A percentile compares a stretch with the other conserved stretches of the same genome.
Evolutionary conservation across 2,113 vertebrate species (phyloP).

Genomic region (Siphamia tubifer): DNA sequence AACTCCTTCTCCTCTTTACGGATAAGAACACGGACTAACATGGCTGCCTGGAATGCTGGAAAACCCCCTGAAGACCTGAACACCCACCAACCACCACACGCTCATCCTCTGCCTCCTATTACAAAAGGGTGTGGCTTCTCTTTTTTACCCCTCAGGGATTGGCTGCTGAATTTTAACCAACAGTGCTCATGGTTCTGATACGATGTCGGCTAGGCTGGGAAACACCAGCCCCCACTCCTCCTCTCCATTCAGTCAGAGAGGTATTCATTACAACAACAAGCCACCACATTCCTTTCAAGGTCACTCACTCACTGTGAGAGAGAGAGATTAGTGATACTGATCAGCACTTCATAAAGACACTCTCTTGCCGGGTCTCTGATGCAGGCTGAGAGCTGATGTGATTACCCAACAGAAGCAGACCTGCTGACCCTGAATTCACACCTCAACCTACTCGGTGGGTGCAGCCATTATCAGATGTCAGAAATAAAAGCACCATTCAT

Average conservation of each 20-base stretch:
- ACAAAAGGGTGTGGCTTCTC: not conserved
- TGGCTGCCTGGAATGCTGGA: slow-evolving; percentile 14
- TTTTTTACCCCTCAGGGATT: not conserved
- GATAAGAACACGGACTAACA: not conserved
- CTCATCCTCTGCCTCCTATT: not conserved
- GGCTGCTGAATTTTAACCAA: not conserved
- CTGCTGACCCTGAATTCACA: not conserved
- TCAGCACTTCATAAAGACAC: not conserved
- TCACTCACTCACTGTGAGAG: not conserved
- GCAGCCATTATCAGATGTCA: not conserved
- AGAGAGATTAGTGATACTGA: not conserved
- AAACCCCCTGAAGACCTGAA: slow-evolving; percentile 19
- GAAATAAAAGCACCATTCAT: not conserved
- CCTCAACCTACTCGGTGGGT: not conserved
- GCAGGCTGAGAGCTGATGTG: too few relatives aligned
- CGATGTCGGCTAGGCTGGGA: not conserved
- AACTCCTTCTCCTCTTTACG: not conserved
- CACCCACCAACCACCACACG: not conserved
- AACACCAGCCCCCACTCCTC: not conserved
- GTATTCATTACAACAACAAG: slow-evolving; percentile 34
- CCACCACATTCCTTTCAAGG: slow-evolving; percentile 40
- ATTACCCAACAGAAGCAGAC: too few relatives aligned
- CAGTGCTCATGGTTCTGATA: not conserved
- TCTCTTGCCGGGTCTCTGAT: too few relatives aligned
- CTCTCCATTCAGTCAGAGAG: slow-evolving; percentile 16